Base-by-base conservation (phyloP, 2,113 vertebrate genomes). In the Pycnonotus jocosus region DNA sequence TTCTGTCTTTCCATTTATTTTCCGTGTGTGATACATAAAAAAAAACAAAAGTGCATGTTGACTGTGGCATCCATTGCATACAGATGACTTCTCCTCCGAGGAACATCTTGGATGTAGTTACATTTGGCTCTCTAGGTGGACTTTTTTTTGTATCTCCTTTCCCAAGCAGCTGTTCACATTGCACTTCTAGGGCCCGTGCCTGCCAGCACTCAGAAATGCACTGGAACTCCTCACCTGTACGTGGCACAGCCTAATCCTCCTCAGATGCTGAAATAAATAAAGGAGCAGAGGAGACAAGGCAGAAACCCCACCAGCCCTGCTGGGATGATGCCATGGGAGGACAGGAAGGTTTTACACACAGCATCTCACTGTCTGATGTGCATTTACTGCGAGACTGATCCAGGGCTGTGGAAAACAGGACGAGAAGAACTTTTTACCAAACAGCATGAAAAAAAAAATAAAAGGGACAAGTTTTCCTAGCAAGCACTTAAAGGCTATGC, bases 391-490 rank as follows among this genome's bases (percentile, higher is more conserved):
- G 0, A 90, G 74, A 47, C 47, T 23, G 60, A 51, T 12, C 60
- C 18, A 17, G 35, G 15, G 19, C 73, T 60, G 50, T 38, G 57
- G 30, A 48, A 85, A 71, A 83, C 28, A n/a, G 71, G 38, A 58
- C 10, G 1, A 48, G 61, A 37, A 74, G 25, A 95, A 92, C 77
- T 93, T 96, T 68, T 68, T 38, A 79, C 53, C 56, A 88, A 90
- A 78, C 16, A 57, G 20, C 61, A 25, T 7, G 14, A 62, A 60
- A 30, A n/a, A 38, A 53, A 58, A 50, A 51, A 66, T 42, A 47
- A 83, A 72, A 82, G 73, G 21, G 45, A 88, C 64, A 96, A 90
- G 64, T 93, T 95, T 96, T 70, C 40, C 40, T 74, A 48, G 71
- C 16, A 40, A 86, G 54, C 37, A 44, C 60, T 73, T 82, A 72